phyloP scores from a whole-genome alignment of 2,888 invertebrate genomes.

The Venustoraphidia nigricollis region DNA sequence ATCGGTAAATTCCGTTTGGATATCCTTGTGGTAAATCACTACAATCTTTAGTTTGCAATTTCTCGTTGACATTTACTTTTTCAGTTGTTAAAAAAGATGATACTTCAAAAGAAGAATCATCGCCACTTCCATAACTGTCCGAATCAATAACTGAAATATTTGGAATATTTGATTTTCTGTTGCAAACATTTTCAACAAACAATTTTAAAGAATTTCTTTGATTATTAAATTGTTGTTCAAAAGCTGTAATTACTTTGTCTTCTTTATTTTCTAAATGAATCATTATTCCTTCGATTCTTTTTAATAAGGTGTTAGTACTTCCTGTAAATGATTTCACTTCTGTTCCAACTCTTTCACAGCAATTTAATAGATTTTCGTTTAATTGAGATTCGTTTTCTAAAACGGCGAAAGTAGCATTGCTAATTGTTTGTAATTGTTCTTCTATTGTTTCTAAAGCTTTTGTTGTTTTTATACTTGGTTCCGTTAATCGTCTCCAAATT shows the following conservation, averaged over 20 bases:
- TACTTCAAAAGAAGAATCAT: too few species aligned
- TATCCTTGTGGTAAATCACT: conserved; percentile 21
- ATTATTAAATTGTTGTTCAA: conserved; percentile 11
- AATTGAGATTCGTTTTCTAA: conserved; percentile 15
- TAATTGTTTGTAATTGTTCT: conserved; percentile 18
- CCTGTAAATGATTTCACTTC: conserved; percentile 22
- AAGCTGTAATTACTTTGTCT: conserved; percentile 6
- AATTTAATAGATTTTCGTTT: conserved; percentile 15
- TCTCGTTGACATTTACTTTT: too few species aligned
- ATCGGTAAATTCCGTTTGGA: conserved; percentile 28
- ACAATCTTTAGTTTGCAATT: not conserved
- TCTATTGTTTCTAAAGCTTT: conserved; percentile 22
- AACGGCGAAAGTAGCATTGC: conserved; percentile 19
- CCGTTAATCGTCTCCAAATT: conserved; percentile 16
- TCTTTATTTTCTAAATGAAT: conserved; percentile 17
- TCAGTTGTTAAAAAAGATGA: too few species aligned
- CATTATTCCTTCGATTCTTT: conserved; percentile 20
- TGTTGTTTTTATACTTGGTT: conserved; percentile 19
- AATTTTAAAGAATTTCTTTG: conserved; percentile 6
- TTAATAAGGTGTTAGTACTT: conserved; percentile 22
- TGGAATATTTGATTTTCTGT: too few species aligned
- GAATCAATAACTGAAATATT: too few species aligned
- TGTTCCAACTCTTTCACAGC: conserved; percentile 19
- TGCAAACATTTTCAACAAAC: too few species aligned
- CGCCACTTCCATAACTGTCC: too few species aligned